Base-by-base conservation (phyloP, 1,140 invertebrate species). In the Leptinotarsa lineolata region DNA sequence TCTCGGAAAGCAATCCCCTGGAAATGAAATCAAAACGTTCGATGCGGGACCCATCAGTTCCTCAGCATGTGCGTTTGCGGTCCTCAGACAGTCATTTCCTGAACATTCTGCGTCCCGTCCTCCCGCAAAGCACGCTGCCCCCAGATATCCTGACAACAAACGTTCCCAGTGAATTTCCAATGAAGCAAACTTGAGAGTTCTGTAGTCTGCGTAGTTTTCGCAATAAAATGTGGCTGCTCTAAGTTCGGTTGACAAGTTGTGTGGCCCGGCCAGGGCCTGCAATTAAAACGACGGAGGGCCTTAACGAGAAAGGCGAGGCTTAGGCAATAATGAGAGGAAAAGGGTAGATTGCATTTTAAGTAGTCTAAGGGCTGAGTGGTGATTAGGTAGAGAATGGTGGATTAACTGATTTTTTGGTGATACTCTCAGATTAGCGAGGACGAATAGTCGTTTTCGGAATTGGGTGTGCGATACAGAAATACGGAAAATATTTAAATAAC, bases 261-360 rank as follows among this genome's bases (percentile, higher is more conserved):
- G 48, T n/a, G n/a, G 61, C 20, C 61, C 20, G 61, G 20, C 24
- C n/a, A 20, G 18, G 24, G 22, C 3, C 12, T 6, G 21, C 24
- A 64, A 64, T 64, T 64, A 64, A 30, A 64, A 30, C 61, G 20
- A 64, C 21, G 61, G 16, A 64, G 20, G 24, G 24, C 61, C 24
- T 64, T 22, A 64, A 64, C 61, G 61, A 64, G 61, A 64, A 22
- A 30, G 61, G 20, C 58, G 21, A 64, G 20, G 61, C 61, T 64
- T 64, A 64, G 21, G 20, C 24, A 64, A 64, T 64, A 64, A 64
- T 64, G 61, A 64, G 24, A 54, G 48, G 59, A 58, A 60, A 60
- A 59, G 45, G 59, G 48, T 30, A 58, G 68, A 59, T 70, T 70
- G 68, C 68, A 21, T 59, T 70, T 54, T 70, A 22, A 70, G 59